Evolutionary conservation across 2,888 invertebrate species (phyloP).

Genomic region (Conomelus anceps): DNA sequence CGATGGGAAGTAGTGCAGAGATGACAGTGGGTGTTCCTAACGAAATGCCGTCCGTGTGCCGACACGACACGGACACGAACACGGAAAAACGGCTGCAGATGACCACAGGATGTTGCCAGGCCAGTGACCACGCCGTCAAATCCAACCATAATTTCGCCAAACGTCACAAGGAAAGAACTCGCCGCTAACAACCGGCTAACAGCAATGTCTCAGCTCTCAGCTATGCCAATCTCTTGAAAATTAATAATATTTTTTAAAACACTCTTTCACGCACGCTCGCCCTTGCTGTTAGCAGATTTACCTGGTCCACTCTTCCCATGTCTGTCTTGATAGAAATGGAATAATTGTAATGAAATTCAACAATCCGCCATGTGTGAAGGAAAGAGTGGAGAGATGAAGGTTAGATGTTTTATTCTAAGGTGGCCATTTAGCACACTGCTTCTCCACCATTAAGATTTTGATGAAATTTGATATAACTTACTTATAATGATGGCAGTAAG

Average conservation of each 20-base stretch:
- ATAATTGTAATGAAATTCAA: not conserved
- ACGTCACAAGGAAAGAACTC: not conserved
- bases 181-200: not conserved
- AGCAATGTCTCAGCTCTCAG: not conserved
- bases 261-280: not conserved
- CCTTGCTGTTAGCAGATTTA: not conserved
- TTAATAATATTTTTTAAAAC: not conserved
- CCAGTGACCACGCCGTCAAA: not conserved
- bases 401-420: too few species aligned
- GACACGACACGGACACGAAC: not conserved
- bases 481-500: too few species aligned
- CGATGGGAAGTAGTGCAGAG: not conserved
- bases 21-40: not conserved
- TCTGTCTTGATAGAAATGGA: not conserved
- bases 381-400: not conserved
- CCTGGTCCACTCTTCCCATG: not conserved
- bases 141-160: not conserved
- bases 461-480: too few species aligned
- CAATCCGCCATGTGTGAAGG: not conserved
- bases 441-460: too few species aligned
- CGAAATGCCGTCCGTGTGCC: not conserved
- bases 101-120: not conserved
- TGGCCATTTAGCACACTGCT: too few species aligned
- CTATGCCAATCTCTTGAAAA: not conserved
- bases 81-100: not conserved